These are phyloP conservation scores for Corythornis leucogaster DNA, from an alignment of 2,797 vertebrate genomes.

Conservation along the genomic window DNA sequence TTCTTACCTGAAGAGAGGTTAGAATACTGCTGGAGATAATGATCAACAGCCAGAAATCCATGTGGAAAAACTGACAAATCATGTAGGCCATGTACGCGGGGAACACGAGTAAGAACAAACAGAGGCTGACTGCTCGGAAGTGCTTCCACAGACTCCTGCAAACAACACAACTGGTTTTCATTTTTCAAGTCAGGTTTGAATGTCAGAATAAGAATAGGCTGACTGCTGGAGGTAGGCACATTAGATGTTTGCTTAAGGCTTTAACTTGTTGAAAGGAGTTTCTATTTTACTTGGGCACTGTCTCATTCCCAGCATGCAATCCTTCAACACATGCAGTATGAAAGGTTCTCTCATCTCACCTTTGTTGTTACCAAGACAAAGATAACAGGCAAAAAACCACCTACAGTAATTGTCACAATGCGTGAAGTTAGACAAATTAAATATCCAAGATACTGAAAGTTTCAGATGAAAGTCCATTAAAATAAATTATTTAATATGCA, in stretches of 20 bases:
- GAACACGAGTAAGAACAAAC: constrained; percentile 93
- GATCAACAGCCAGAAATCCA: constrained; percentile 99
- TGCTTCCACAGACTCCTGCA: constrained; percentile 97
- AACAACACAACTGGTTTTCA: constrained; percentile 12
- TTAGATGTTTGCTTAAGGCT: not conserved
- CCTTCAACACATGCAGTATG: not conserved
- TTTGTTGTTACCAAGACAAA: not conserved
- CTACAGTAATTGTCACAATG: not conserved
- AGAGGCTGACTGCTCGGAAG: constrained; percentile 95
- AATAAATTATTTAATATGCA: not conserved
- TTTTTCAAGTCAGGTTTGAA: constrained; percentile 3
- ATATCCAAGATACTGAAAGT: not conserved
- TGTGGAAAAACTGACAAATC: constrained; percentile 99
- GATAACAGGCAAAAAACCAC: not conserved
- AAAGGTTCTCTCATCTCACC: not conserved
- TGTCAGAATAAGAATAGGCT: not conserved
- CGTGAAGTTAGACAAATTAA: not conserved
- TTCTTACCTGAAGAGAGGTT: constrained; percentile 94
- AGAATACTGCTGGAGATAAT: constrained; percentile 99
- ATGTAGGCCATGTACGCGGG: constrained; percentile 98
- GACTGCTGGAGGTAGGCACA: not conserved
- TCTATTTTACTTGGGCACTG: not conserved
- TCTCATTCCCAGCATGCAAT: not conserved
- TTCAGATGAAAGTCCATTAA: not conserved
- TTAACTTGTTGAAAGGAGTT: not conserved